These are phyloP conservation scores for Amphipoea lucens DNA, from an alignment of 2,888 invertebrate genomes.

Conservation along the genomic window DNA sequence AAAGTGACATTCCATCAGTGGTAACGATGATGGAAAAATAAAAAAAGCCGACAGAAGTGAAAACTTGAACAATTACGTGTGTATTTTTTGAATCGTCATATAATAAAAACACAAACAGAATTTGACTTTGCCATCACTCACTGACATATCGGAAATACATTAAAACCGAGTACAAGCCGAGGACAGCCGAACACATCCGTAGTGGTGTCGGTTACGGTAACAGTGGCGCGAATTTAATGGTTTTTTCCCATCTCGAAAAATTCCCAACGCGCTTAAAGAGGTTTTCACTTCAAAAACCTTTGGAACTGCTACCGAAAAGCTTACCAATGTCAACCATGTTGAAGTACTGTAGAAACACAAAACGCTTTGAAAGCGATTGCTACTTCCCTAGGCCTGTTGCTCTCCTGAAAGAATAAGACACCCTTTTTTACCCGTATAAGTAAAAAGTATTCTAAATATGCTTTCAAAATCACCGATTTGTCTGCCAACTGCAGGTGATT, in stretches of 20 bases:
- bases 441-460: no score
- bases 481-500: neutral
- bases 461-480: neutral
- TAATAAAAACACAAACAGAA: no score
- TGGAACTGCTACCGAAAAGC: neutral
- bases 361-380: neutral
- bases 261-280: no score
- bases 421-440: neutral
- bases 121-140: no score
- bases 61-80: no score
- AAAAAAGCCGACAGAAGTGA: neutral
- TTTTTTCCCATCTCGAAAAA: no score
- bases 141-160: no score
- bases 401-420: neutral
- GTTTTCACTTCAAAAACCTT: neutral
- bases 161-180: no score
- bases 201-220: no score
- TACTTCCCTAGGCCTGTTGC: neutral
- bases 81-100: no score
- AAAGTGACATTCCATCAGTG: neutral
- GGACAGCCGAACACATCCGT: no score
- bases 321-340: neutral
- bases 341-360: neutral
- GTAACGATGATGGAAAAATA: neutral
- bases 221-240: no score